These are phyloP conservation scores for Ectemnius lituratus DNA, from an alignment of 2,888 invertebrate species.

Conservation along the genomic window DNA sequence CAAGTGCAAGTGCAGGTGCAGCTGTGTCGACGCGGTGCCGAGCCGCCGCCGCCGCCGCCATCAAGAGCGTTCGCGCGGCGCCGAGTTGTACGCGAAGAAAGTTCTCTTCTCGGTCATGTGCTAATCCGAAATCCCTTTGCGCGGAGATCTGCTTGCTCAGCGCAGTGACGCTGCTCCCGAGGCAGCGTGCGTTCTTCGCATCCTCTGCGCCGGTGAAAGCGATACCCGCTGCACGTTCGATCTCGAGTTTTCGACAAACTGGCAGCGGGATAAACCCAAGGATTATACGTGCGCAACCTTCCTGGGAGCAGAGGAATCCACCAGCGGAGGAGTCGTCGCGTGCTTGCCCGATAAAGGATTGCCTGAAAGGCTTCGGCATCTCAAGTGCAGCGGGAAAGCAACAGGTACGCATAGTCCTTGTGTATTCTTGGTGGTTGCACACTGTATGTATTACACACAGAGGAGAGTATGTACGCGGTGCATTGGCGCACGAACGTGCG, in stretches of 20 bases:
- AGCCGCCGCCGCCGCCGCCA: slow-evolving; percentile 26
- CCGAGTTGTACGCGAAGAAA: slow-evolving; percentile 14
- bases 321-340: not conserved
- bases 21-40: slow-evolving; percentile 45
- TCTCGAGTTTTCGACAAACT: not conserved
- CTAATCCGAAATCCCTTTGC: slow-evolving; percentile 13
- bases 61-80: slow-evolving; percentile 23
- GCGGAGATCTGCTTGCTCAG: slow-evolving; percentile 8
- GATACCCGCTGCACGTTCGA: not conserved
- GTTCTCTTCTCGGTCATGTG: slow-evolving; percentile 32
- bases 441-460: slow-evolving; percentile 15
- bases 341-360: not conserved
- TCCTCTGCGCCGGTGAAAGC: not conserved
- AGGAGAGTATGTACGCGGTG: slow-evolving; percentile 18
- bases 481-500: slow-evolving; percentile 45
- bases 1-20: slow-evolving; percentile 56
- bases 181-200: not conserved
- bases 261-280: slow-evolving; percentile 4
- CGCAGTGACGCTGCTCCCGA: not conserved
- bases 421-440: slow-evolving; percentile 35
- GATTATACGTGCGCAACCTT: not conserved
- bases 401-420: slow-evolving; percentile 48
- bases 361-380: slow-evolving; percentile 42
- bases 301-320: not conserved
- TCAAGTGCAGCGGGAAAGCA: slow-evolving; percentile 48